These are phyloP conservation scores for Myotis yumanensis DNA, from an alignment of 2,113 vertebrate genomes.

Conservation along the genomic window DNA sequence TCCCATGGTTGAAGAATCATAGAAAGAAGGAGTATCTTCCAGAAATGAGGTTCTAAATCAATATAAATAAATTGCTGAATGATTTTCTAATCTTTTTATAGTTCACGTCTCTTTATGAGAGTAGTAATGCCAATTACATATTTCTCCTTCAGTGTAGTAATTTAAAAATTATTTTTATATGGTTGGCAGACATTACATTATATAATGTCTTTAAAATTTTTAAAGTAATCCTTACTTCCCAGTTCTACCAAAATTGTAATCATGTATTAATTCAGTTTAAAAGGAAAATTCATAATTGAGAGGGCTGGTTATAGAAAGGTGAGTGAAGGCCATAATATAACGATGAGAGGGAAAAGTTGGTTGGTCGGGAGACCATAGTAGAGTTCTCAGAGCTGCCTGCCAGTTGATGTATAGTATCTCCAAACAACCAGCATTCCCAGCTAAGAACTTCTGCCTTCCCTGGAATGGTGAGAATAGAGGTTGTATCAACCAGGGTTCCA, in stretches of 20 bases:
- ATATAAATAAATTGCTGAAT: constrained; percentile 21
- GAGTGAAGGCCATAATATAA: not conserved
- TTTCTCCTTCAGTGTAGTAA: not conserved
- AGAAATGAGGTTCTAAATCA: constrained; percentile 2
- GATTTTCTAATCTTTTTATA: constrained; percentile 27
- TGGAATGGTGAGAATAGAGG: not conserved
- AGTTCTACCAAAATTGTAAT: not conserved
- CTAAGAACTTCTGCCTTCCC: not conserved
- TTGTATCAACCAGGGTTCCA: not conserved
- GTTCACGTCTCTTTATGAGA: not conserved
- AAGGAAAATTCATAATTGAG: constrained; percentile 16
- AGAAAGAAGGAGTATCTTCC: constrained; percentile 5
- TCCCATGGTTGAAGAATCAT: not conserved
- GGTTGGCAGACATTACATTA: not conserved
- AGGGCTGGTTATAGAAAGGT: not conserved
- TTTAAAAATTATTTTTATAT: constrained; percentile 38
- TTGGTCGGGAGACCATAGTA: not conserved
- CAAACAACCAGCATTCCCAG: not conserved
- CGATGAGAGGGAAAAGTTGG: not conserved
- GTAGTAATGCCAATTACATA: not conserved
- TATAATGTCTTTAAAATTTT: not conserved
- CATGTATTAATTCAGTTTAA: not conserved
- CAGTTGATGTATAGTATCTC: not conserved
- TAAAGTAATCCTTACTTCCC: not conserved
- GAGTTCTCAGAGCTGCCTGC: not conserved